Evolutionary conservation across 1,140 invertebrate species (phyloP), one percentile per base, ranked within the genome.

Genomic region (Odontomachus brunneus): DNA sequence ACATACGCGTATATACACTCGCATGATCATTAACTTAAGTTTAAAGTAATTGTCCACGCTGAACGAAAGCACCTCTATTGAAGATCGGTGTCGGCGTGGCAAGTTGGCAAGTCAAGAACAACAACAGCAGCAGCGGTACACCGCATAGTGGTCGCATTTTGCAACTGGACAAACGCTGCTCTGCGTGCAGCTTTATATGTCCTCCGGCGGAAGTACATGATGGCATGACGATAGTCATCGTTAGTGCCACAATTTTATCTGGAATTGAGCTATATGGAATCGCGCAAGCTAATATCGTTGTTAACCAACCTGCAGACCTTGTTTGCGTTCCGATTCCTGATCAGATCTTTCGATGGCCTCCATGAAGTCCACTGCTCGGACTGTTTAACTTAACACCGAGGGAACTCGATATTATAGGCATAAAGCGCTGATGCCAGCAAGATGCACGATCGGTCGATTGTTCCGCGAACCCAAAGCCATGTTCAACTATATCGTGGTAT

Each of bases 161-260:
- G 22, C 33, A 14, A 69, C 7, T 17, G n/a, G 5, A 67, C 38
- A 49, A 73, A 62, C 22, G 82, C 69, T 69, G 44, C 29, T 51
- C 19, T 85, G 22, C 63, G 51, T 82, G 60, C 63, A 51, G 12
- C 65, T 89, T 88, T 89, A 82, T 87, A 90, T 82, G 53, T 73
- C 29, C 59, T 67, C 19, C 11, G 15, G 48, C 87, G 89, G 87
- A 90, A 89, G 73, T 65, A 38, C 72, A 65, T 85, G 15, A 65
- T 85, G 15, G 51, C 53, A 84, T 57, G 82, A 78, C 72, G 9
- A 59, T 72, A 59, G 38, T 44, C 38, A 44, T 84, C 53, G 38
- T 89, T 89, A 89, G 48, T 44, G 33, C 0, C 38, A 84, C 78
- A 89, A 89, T 89, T 89, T 85, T 89, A 89, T 89, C 84, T 11